Base-by-base conservation (phyloP, 37 sponge, comb jelly and placozoan genomes). In the Chondrilla cf. caribensis region DNA sequence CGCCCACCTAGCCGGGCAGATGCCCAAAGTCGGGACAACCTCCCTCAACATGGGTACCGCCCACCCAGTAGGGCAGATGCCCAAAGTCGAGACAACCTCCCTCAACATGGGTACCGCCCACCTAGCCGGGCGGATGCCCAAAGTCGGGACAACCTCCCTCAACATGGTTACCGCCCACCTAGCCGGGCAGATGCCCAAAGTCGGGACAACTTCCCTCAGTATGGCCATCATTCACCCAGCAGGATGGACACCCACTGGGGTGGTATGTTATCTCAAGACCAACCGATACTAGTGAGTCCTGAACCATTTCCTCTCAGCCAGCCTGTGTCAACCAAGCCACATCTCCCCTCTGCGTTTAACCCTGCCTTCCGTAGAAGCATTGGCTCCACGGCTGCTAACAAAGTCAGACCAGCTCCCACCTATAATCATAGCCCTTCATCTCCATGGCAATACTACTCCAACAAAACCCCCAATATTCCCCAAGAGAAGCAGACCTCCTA, bases 301-400 rank as follows among this genome's bases (percentile, higher is more conserved):
- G 76, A 73, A 21, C 76, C 43, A 19, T 14, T 73, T 14, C 25
- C 42, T 21, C 44, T 73, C 2, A 73, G 76, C 25, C 76, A 73
- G 41, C 76, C 76, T 4, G 76, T 73, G 2, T 15, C 43, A 21
- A 19, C 29, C 29, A 28, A 62, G 29, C 29, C 64, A 9, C 29
- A 62, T 62, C 64, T 7, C 22, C 1, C 41, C 43, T 73, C 76
- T 38, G 76, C 76, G 43, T 73, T 73, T 25, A 38, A 73, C 6
- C 44, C 76, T 3, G 40, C 31, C 44, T 39, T 73, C 7, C 76
- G 76, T 18, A 37, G 41, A 15, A 73, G 76, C 40, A 0, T 73
- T 1, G 42, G 76, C 6, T 2, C 76, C 7, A 14, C 43, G 15
- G 1, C 44, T n/a, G 25, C 41, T 37, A 39, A 37, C 36, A 39